phyloP scores from a whole-genome alignment of 2,888 invertebrate genomes.

The Lithosia quadra region DNA sequence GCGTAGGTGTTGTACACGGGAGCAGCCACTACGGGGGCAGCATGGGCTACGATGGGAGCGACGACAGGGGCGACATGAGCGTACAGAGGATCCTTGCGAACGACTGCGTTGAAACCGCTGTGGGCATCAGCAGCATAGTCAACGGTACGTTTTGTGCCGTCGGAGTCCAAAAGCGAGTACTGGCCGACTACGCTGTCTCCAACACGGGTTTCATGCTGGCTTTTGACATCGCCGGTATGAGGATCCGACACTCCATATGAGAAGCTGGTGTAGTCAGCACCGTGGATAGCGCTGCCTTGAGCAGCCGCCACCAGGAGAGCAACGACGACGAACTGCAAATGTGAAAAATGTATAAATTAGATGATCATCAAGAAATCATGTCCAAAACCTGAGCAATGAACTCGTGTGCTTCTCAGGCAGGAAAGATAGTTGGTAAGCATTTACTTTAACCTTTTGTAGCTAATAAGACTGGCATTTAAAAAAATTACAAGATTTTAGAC shows the following conservation, averaged over 20 bases:
- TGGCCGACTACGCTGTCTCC: conserved; percentile 88
- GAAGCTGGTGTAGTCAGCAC: conserved; percentile 77
- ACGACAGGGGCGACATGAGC: conserved; percentile 62
- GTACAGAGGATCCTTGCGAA: conserved; percentile 79
- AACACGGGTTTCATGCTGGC: conserved; percentile 88
- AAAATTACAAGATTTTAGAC: neutral
- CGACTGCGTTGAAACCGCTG: conserved; percentile 85
- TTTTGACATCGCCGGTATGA: conserved; percentile 81
- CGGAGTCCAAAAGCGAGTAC: conserved; percentile 84
- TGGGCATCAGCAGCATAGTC: conserved; percentile 86
- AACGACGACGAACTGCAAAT: conserved; percentile 78
- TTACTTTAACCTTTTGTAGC: neutral
- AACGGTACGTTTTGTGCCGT: conserved; percentile 88
- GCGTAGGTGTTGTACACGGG: conserved; percentile 38
- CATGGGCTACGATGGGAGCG: conserved; percentile 50
- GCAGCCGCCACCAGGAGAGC: conserved; percentile 77
- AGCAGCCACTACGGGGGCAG: conserved; percentile 61
- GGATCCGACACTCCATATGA: conserved; percentile 80
- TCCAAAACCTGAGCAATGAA: no score
- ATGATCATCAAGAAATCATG: neutral
- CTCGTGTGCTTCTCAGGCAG: no score
- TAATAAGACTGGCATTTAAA: neutral
- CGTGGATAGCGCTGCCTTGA: conserved; percentile 72
- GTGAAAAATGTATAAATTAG: neutral
- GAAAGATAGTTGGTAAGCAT: neutral